Evolutionary conservation across 2,888 invertebrate species (phyloP).

Genomic region (Drosophila nr. fundita): DNA sequence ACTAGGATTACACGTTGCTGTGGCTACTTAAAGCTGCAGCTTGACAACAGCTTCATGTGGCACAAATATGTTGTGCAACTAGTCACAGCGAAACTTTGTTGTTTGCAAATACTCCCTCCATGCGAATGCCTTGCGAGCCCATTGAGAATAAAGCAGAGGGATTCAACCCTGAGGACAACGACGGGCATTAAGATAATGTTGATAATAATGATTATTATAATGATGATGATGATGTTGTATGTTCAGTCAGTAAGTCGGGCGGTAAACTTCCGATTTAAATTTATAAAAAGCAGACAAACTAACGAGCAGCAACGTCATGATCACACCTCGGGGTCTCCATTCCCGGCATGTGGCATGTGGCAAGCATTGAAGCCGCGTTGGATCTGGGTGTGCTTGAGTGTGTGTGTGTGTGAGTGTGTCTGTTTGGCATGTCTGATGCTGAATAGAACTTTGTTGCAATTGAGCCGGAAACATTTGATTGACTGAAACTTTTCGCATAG

Average conservation of each 20-base stretch:
- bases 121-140: slow-evolving; percentile 37
- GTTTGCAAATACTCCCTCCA: slow-evolving; percentile 11
- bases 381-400: not conserved
- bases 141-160: not conserved
- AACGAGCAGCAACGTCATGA: slow-evolving; percentile 62
- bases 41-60: slow-evolving; percentile 32
- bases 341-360: slow-evolving; percentile 44
- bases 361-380: slow-evolving; percentile 18
- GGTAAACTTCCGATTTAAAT: slow-evolving; percentile 73
- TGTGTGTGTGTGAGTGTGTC: slow-evolving; percentile 28
- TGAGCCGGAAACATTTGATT: slow-evolving; percentile 71
- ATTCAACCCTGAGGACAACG: slow-evolving; percentile 12
- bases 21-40: slow-evolving; percentile 59
- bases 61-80: slow-evolving; percentile 51
- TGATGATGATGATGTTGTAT: slow-evolving; percentile 27
- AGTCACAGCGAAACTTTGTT: slow-evolving; percentile 35
- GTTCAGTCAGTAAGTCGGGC: slow-evolving; percentile 19
- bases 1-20: slow-evolving; percentile 26
- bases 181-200: slow-evolving; percentile 32
- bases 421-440: slow-evolving; percentile 26
- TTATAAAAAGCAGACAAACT: slow-evolving; percentile 57
- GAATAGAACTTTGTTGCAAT: slow-evolving; percentile 56
- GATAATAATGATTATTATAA: slow-evolving; percentile 21
- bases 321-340: slow-evolving; percentile 52
- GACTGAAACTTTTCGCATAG: slow-evolving; percentile 31